Conservation (phyloP, 2,797 vertebrate genomes). For the Dipus sagitta region DNA sequence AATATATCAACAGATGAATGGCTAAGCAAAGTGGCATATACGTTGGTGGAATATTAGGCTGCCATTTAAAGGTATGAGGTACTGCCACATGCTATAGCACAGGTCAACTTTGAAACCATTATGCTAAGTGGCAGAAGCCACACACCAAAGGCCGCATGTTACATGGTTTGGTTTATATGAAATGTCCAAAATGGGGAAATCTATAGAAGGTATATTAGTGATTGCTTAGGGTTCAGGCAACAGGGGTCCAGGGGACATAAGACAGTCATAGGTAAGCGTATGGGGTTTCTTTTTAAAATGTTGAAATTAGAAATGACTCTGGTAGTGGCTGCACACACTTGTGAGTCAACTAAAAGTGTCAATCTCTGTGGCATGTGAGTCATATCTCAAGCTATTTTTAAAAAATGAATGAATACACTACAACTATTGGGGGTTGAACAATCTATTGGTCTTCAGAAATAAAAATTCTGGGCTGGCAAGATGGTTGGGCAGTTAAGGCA, state of each 20-base stretch:
- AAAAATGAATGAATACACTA: slow-evolving; percentile 1
- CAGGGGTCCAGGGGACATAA: not conserved
- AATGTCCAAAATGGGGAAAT: not conserved
- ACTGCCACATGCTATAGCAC: not conserved
- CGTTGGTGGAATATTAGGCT: not conserved
- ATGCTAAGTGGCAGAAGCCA: not conserved
- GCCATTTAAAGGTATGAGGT: not conserved
- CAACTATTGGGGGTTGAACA: not conserved
- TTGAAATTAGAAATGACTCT: not conserved
- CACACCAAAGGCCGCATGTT: not conserved
- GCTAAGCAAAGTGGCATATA: not conserved
- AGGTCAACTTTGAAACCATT: not conserved
- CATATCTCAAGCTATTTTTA: not conserved
- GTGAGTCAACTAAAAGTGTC: slow-evolving; percentile 18
- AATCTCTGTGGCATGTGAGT: not conserved
- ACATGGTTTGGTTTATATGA: not conserved
- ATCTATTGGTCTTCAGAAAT: not conserved
- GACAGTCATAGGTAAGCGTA: not conserved
- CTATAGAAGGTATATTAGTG: not conserved
- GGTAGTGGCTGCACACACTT: not conserved
- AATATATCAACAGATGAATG: not conserved
- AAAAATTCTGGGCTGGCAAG: too few species aligned
- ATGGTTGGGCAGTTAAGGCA: too few species aligned
- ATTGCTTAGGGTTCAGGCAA: not conserved
- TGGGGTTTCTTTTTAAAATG: not conserved